Base-by-base conservation (phyloP, 2,797 vertebrate species). In the Paguma larvata region DNA sequence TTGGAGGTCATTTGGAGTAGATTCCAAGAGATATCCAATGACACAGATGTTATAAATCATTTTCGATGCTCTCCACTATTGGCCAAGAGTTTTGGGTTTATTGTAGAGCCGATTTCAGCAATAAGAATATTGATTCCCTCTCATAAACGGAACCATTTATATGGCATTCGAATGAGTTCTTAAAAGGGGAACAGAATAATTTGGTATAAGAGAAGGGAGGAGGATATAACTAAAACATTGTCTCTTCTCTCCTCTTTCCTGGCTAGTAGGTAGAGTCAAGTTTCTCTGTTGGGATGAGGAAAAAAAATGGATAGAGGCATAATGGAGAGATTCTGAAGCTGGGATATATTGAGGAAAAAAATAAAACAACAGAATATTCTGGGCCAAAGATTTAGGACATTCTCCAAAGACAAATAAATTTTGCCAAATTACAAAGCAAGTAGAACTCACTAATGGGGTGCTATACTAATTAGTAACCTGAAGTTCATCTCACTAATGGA, bases 401-500 rank as follows among this genome's bases (percentile, higher is more conserved):
- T 94, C 21, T 79, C 44, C 27, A 89, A 85, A 85, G 53, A 70
- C n/a, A 75, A 93, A 96, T 95, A 94, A 86, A 96, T 88, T 89
- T 94, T 94, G 63, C 63, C 56, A 84, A 97, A 91, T 89, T 89
- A 85, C 41, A 65, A 78, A 67, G 25, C 86, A 95, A 94, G 84
- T 65, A 84, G 65, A 91, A 56, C 10, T 97, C 89, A 91, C 79
- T 89, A 91, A 84, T 91, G 67, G 62, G 67, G 56, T 95, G 75
- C 30, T 80, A 56, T 18, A 48, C 79, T 96, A 95, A 93, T 97
- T 97, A 96, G 89, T 83, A 96, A 86, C 90, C 94, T 83, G 25
- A 14, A 94, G 83, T 75, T 89, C 44, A 23, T 86, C 75, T 83
- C 53, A 86, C 48, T 95, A 97, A 97, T 94, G 63, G 96, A 96